These are phyloP conservation scores for Cassiopea xamachana DNA, from an alignment of 30 jellyfish, hydroid and myxozoan species.

Conservation along the genomic window DNA sequence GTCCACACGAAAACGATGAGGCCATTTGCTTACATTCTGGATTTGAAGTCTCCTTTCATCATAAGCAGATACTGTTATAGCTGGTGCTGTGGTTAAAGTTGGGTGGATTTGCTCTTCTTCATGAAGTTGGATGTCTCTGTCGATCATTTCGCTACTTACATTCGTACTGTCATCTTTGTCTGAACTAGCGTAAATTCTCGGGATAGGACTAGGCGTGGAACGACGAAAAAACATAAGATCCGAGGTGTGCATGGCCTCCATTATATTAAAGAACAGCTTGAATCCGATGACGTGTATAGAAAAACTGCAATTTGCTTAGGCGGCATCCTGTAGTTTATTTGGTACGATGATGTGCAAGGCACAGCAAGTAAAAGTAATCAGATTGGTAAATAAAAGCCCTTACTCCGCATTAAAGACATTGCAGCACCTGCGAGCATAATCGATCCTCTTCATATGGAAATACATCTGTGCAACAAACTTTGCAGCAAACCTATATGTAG, in stretches of 20 bases:
- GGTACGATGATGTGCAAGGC: background rate
- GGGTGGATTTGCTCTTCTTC: background rate
- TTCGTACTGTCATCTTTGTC: conserved; percentile 24
- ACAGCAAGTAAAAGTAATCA: background rate
- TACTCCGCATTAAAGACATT: background rate
- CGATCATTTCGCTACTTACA: conserved; percentile 25
- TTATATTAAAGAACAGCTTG: background rate
- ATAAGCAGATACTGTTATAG: conserved; percentile 7
- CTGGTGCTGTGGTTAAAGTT: background rate
- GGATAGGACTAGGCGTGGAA: conserved; percentile 56
- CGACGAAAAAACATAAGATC: conserved; percentile 64
- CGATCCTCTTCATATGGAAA: background rate
- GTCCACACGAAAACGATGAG: too few species aligned
- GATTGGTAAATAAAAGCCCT: background rate
- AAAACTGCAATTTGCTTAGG: background rate
- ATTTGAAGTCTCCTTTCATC: conserved; percentile 45
- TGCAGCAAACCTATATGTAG: background rate
- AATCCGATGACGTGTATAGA: background rate
- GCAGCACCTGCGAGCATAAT: background rate
- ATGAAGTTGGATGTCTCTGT: background rate
- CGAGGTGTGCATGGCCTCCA: conserved; percentile 74
- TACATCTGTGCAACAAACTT: background rate
- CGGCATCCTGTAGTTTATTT: background rate
- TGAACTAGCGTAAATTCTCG: conserved; percentile 20
- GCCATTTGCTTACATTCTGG: conserved; percentile 12